Base-by-base conservation (phyloP, 2,888 invertebrate species). In the Steinernema carpocapsae region DNA sequence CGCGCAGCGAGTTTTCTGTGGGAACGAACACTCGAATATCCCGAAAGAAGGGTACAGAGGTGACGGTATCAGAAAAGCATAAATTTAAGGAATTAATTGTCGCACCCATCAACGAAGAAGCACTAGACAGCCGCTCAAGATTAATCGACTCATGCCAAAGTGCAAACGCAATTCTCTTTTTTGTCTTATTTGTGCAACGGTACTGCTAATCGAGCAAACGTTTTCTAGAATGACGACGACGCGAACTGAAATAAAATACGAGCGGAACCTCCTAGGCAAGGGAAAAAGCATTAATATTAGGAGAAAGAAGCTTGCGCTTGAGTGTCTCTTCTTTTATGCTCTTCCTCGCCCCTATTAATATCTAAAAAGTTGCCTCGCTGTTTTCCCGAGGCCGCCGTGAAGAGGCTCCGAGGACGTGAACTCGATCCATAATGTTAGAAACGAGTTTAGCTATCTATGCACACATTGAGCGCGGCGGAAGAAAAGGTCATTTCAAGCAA, bases 291-390 rank as follows among this genome's bases (percentile, higher is more conserved):
- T 64, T 64, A 64, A 64, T 64, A 64, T 64, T 64, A 29, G 64
- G 29, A 64, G 64, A 26, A 64, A 22, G 64, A 32, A 17, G 64
- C 64, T 64, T 37, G 64, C 64, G 64, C 64, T 64, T 64, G 32
- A 29, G 22, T 37, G 64, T 64, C 64, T 64, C 64, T 32, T 64
- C 64, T 64, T 29, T 29, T 64, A 26, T 26, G 64, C 64, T 26
- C 64, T 64, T 64, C 64, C 26, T 64, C 64, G 37, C 37, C 37
- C 64, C 64, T 64, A 64, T 64, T 64, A 64, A 64, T 64, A 64
- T 64, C 64, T 64, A 64, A 64, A 64, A 64, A 64, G 64, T 64
- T 64, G 64, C 64, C 29, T 64, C 64, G 64, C 64, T 64, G 64
- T 64, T 64, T 64, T 64, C 64, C 64, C 32, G 64, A 17, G 26